These are phyloP conservation scores for Megatriorchis doriae DNA, from an alignment of 2,113 vertebrate genomes.

Conservation along the genomic window DNA sequence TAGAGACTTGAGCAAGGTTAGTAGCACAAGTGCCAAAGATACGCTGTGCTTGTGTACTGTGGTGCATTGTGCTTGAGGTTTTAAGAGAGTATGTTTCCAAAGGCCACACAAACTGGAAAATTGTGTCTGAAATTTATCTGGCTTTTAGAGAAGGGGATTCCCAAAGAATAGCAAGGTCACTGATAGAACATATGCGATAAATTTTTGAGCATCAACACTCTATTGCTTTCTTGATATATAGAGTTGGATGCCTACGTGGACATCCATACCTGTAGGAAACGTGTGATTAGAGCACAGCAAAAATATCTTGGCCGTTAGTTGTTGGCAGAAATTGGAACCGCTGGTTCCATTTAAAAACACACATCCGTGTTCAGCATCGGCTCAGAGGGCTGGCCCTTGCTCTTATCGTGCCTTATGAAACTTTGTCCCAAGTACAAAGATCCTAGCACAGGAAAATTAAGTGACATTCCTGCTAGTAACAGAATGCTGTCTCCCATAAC, in stretches of 20 bases:
- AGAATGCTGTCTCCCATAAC: not conserved
- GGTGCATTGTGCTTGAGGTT: not conserved
- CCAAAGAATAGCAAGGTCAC: not conserved
- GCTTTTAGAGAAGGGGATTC: not conserved
- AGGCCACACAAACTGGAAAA: not conserved
- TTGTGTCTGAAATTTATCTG: not conserved
- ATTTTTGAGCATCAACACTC: not conserved
- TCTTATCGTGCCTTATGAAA: not conserved
- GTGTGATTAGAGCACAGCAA: not conserved
- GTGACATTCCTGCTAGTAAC: not conserved
- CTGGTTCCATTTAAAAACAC: not conserved
- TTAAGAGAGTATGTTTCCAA: not conserved
- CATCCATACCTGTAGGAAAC: not conserved
- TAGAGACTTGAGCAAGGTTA: not conserved
- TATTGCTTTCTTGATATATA: not conserved
- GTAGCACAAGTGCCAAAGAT: not conserved
- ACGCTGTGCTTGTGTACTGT: not conserved
- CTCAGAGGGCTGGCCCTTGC: not conserved
- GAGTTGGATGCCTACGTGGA: not conserved
- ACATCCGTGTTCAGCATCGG: not conserved
- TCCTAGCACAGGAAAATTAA: not conserved
- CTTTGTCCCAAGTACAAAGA: not conserved
- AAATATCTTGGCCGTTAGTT: not conserved
- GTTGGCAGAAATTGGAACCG: not conserved
- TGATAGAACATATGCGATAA: not conserved